Conservation (phyloP, 2,113 vertebrate species). For the Excalfactoria chinensis region DNA sequence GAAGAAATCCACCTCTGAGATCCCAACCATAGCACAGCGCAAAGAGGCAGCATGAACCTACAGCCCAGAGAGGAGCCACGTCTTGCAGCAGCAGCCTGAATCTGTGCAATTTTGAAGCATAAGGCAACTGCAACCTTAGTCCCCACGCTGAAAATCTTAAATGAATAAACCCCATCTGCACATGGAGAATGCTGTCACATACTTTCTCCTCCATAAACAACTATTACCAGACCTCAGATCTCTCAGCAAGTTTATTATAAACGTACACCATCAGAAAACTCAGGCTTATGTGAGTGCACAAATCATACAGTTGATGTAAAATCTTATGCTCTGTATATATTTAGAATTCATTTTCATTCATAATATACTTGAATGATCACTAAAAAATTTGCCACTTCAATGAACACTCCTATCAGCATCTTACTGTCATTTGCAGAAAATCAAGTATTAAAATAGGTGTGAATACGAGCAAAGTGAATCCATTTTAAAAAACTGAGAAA, state of each 20-base stretch:
- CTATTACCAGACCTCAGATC: neutral
- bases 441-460: neutral
- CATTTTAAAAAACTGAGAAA: neutral
- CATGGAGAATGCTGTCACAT: neutral
- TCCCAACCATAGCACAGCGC: neutral
- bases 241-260: neutral
- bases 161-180: neutral
- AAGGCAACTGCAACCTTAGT: neutral
- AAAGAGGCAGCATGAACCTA: neutral
- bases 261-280: neutral
- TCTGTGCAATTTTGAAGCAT: neutral
- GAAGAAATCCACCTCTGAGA: neutral
- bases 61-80: neutral
- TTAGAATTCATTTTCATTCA: neutral
- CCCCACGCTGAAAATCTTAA: neutral
- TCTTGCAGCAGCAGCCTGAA: neutral
- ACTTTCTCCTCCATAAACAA: neutral
- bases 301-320: neutral
- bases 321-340: neutral
- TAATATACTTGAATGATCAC: neutral
- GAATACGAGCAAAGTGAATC: neutral
- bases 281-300: neutral
- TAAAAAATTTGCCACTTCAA: neutral
- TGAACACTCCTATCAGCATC: neutral
- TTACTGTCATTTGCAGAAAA: neutral